Evolutionary conservation across 2,888 invertebrate species (phyloP).

Genomic region (Sericinus montela): DNA sequence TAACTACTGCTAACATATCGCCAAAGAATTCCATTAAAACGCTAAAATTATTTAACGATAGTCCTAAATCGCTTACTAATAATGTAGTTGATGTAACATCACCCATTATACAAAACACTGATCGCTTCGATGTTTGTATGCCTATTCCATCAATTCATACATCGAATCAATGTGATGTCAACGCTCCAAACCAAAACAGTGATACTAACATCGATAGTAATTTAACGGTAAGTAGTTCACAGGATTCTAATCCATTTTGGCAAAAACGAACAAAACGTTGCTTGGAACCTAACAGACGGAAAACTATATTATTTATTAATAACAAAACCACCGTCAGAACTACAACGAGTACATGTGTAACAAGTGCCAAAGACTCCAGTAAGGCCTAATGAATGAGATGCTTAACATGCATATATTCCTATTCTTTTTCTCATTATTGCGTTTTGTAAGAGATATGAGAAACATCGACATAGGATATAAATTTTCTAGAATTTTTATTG

Average conservation of each 20-base stretch:
- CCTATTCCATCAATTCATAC: slow-evolving; percentile 27
- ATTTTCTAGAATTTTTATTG: slow-evolving; percentile 55
- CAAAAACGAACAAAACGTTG: slow-evolving; percentile 62
- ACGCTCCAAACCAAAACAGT: slow-evolving; percentile 37
- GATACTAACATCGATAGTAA: slow-evolving; percentile 37
- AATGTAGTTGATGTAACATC: slow-evolving; percentile 49
- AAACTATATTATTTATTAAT: slow-evolving; percentile 73
- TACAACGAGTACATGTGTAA: slow-evolving; percentile 37
- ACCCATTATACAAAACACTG: slow-evolving; percentile 41
- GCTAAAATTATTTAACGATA: slow-evolving; percentile 52
- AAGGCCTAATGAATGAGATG: slow-evolving; percentile 32
- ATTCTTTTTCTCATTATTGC: slow-evolving; percentile 66
- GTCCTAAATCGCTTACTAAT: slow-evolving; percentile 39
- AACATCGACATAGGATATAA: slow-evolving; percentile 39
- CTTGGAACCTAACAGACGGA: slow-evolving; percentile 69
- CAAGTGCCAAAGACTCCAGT: slow-evolving; percentile 32
- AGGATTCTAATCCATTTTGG: slow-evolving; percentile 73
- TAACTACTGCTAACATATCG: slow-evolving; percentile 76
- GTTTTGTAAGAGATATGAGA: slow-evolving; percentile 60
- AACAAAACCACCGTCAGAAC: slow-evolving; percentile 63
- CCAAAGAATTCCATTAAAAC: slow-evolving; percentile 73
- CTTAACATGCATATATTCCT: slow-evolving; percentile 28
- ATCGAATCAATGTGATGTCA: slow-evolving; percentile 41
- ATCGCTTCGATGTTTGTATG: slow-evolving; percentile 34
- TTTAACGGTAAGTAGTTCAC: slow-evolving; percentile 58